Evolutionary conservation across 2,113 vertebrate genomes (phyloP).

Genomic region (zebrafish (Danio rerio)): DNA sequence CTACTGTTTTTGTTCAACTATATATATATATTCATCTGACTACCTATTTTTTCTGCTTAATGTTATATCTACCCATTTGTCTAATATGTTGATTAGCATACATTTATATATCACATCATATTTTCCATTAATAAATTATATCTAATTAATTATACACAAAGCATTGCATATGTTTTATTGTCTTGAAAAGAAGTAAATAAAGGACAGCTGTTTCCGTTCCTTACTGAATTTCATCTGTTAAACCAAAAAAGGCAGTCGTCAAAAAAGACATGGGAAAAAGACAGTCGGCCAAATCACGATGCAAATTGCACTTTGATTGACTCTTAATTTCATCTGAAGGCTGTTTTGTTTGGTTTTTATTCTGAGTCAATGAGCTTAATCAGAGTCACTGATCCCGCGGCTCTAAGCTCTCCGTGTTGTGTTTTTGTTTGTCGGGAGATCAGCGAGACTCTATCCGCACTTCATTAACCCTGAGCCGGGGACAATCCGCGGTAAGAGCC

Average conservation of each 20-base stretch:
- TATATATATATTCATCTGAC: too few species aligned
- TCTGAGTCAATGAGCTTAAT: conserved; percentile 97
- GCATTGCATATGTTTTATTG: too few species aligned
- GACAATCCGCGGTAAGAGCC: conserved; percentile 82
- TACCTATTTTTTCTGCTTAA: too few species aligned
- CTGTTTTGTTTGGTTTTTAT: conserved; percentile 89
- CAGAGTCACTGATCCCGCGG: conserved; percentile 96
- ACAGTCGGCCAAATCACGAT: conserved; percentile 64
- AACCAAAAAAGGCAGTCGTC: conserved; percentile 26
- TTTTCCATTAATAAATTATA: too few species aligned
- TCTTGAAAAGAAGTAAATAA: too few species aligned
- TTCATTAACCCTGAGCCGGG: conserved; percentile 98
- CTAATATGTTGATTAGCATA: too few species aligned
- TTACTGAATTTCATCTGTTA: background rate
- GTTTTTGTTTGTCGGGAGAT: conserved; percentile 90
- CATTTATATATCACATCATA: too few species aligned
- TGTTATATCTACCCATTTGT: too few species aligned
- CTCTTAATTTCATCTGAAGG: conserved; percentile 97
- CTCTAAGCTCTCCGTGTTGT: conserved; percentile 90
- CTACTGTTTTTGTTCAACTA: too few species aligned
- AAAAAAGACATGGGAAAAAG: conserved; percentile 43
- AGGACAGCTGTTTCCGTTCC: background rate
- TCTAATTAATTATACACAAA: too few species aligned
- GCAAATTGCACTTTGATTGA: conserved; percentile 94
- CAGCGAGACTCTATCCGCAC: conserved; percentile 93